Evolutionary conservation across 1,140 invertebrate genomes (phyloP), one percentile per base, ranked within the genome.

Genomic region (Papilio glaucus): DNA sequence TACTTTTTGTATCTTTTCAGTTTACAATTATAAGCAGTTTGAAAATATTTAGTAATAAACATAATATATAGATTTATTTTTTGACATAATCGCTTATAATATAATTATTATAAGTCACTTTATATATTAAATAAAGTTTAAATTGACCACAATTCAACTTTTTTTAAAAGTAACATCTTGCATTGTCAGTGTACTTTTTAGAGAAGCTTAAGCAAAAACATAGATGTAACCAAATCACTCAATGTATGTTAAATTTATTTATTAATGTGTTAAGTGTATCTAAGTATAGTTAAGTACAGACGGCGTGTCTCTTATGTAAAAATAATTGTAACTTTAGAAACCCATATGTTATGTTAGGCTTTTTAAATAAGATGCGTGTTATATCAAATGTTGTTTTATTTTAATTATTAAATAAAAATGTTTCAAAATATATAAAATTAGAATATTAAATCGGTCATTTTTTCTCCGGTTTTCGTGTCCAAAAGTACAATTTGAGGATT

Each of bases 321-420:
- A 77, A 76, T 72, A 77, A 38, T 62, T 41, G 41, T 71, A 74
- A 73, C 18, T 62, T 53, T 63, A 70, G 49, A 60, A 41, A 39
- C 41, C 60, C 69, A 45, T 63, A 65, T 73, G 60, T 70, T 62
- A 45, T 41, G 49, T 72, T 38, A 71, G 72, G 70, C 53, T 74
- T 72, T 77, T 77, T 75, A 75, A 29, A 72, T 75, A 77, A 77
- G 26, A 75, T 42, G 76, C 70, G 76, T 77, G 76, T 77, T 77
- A 72, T 69, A 74, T 67, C 15, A 21, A 75, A 75, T 72, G 68
- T 72, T 75, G 76, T 77, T 77, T 77, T 77, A 77, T 77, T 77
- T 74, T 2, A 33, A 33, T n/a, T 24, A 18, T 60, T 68, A 42
- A 38, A 61, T 62, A 61, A n/a, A 10, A 62, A 62, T 15, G 12